phyloP scores from a whole-genome alignment of 2,797 vertebrate genomes.

The Sciurus vulgaris region DNA sequence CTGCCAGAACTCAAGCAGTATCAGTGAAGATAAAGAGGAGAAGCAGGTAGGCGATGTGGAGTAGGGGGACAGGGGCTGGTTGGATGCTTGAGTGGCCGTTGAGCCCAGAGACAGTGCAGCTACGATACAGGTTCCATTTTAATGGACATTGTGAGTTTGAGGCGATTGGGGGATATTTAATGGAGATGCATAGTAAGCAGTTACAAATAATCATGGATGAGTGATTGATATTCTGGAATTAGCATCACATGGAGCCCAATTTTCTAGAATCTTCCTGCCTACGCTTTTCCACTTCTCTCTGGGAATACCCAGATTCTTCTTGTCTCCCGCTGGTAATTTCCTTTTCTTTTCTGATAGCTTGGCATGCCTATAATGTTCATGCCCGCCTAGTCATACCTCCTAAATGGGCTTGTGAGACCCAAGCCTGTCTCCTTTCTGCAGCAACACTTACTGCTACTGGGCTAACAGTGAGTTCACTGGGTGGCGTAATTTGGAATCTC shows the following conservation, averaged over 20 bases:
- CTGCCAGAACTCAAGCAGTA: background rate
- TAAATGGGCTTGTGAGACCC: background rate
- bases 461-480: background rate
- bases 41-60: background rate
- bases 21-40: background rate
- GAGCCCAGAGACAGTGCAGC: background rate
- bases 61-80: background rate
- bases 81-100: fast-evolving
- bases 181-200: background rate
- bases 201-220: background rate
- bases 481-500: background rate
- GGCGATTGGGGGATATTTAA: background rate
- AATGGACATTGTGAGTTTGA: background rate
- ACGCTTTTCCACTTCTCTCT: background rate
- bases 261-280: conserved; percentile 6
- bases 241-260: background rate
- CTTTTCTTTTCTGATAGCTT: background rate
- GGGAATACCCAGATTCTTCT: background rate
- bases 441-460: background rate
- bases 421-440: background rate
- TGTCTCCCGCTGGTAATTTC: background rate
- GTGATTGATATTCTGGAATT: background rate
- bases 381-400: background rate
- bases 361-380: background rate
- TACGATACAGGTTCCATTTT: background rate